These are phyloP conservation scores for Rhabdornis inornatus DNA, from an alignment of 2,113 vertebrate species.

Conservation along the genomic window DNA sequence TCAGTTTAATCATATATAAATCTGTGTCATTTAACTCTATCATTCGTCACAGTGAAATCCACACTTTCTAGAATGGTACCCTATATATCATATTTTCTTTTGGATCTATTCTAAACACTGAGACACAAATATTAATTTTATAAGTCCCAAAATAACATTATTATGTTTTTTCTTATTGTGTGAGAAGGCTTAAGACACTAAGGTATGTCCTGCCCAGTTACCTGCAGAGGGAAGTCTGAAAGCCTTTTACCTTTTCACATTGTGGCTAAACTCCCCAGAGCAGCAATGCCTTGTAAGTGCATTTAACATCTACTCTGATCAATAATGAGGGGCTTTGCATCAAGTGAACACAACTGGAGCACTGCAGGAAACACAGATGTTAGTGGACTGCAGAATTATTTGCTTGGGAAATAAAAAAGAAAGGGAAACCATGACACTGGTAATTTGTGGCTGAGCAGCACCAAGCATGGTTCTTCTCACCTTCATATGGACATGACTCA, in stretches of 20 bases:
- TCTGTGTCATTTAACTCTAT: neutral
- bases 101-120: neutral
- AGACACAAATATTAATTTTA: neutral
- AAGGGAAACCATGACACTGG: neutral
- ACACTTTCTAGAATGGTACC: neutral
- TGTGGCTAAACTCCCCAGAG: neutral
- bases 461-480: neutral
- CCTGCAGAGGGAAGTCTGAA: neutral
- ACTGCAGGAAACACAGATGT: neutral
- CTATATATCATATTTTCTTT: neutral
- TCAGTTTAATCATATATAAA: neutral
- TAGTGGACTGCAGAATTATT: neutral
- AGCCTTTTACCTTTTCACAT: neutral
- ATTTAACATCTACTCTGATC: neutral
- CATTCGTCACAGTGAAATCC: neutral
- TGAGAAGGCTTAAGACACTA: neutral
- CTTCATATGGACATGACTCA: neutral
- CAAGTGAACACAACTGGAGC: neutral
- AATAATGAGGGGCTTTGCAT: neutral
- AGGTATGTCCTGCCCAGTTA: neutral
- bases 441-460: neutral
- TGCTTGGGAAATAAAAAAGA: neutral
- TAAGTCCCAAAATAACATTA: neutral
- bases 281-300: neutral
- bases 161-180: neutral